These are phyloP conservation scores for Antheraea mylitta DNA, from an alignment of 1,140 invertebrate species.

Conservation along the genomic window DNA sequence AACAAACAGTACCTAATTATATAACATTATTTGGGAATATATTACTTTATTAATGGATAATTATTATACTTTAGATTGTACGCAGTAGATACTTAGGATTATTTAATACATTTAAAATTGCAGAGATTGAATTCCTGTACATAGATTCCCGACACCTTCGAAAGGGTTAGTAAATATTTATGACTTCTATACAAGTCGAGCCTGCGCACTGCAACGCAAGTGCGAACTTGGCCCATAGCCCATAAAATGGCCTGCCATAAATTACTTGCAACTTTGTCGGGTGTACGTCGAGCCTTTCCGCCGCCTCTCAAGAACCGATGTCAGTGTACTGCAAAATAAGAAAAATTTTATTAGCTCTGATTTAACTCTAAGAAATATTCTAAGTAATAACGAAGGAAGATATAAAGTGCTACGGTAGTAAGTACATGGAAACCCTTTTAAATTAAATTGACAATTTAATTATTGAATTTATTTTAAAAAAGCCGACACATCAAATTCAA, in stretches of 20 bases:
- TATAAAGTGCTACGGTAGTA: conserved; percentile 15
- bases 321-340: conserved; percentile 29
- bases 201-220: conserved; percentile 41
- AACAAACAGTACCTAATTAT: background rate
- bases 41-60: background rate
- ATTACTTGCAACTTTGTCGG: conserved; percentile 64
- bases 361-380: conserved; percentile 10
- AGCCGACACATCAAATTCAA: background rate
- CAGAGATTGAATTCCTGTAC: conserved; percentile 4
- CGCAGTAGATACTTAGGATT: background rate
- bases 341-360: conserved; percentile 29
- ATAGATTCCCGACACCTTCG: conserved; percentile 34
- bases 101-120: background rate
- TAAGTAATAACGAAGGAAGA: conserved; percentile 15
- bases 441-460: conserved; percentile 16
- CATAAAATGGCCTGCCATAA: conserved; percentile 57
- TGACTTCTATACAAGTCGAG: conserved; percentile 36
- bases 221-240: conserved; percentile 48
- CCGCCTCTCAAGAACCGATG: conserved; percentile 12
- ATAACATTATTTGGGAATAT: background rate
- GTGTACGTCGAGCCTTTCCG: conserved; percentile 28
- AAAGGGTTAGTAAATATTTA: conserved; percentile 45
- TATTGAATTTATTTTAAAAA: background rate
- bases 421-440: conserved; percentile 28
- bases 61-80: background rate